Evolutionary conservation across 2,888 invertebrate genomes (phyloP).

Genomic region (Metallyticus violacea): DNA sequence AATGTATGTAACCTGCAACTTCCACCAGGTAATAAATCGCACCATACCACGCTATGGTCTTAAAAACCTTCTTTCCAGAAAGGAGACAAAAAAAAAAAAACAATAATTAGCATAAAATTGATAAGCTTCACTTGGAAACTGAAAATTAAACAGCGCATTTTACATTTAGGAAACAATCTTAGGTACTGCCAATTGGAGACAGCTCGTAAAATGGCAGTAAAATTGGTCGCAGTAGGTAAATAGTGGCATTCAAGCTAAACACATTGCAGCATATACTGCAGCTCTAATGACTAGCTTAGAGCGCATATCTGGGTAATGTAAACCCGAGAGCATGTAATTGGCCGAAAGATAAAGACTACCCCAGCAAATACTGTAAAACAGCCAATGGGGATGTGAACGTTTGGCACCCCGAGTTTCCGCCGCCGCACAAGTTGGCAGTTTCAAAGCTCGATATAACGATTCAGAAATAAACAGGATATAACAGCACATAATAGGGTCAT

Average conservation of each 20-base stretch:
- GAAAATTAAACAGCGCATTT: too few relatives aligned
- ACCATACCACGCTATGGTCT: not conserved
- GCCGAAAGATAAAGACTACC: too few relatives aligned
- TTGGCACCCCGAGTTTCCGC: not conserved
- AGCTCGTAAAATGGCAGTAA: not conserved
- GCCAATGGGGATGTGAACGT: not conserved
- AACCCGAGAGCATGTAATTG: not conserved
- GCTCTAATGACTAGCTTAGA: too few relatives aligned
- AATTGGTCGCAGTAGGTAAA: not conserved
- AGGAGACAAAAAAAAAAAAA: too few relatives aligned
- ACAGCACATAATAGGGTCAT: not conserved
- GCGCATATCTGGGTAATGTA: not conserved
- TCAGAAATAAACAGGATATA: too few relatives aligned
- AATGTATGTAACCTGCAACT: not conserved
- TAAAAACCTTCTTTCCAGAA: not conserved
- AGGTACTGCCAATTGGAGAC: not conserved
- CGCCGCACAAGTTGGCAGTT: too few relatives aligned
- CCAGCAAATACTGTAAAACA: not conserved
- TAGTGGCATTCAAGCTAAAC: not conserved
- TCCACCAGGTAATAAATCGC: not conserved
- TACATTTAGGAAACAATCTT: not conserved
- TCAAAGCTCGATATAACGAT: not conserved
- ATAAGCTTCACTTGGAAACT: not conserved
- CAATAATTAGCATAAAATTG: not conserved
- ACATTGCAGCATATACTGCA: not conserved